Conservation (phyloP, 2,113 vertebrate genomes). For the Paramisgurnus dabryanus region DNA sequence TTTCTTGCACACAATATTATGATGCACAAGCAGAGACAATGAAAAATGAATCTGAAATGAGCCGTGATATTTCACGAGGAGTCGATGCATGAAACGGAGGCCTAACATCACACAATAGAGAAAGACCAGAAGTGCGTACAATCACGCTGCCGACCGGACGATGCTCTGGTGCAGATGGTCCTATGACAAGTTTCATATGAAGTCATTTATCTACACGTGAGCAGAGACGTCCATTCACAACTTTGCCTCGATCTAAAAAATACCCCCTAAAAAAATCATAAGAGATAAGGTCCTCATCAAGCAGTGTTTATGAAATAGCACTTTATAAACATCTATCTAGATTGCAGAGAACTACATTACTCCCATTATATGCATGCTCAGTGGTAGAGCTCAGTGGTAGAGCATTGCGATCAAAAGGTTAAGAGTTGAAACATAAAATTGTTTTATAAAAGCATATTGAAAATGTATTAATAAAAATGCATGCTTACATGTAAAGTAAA, state of each 20-base stretch:
- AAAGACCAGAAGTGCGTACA: constrained; percentile 40
- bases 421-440: no score
- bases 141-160: neutral
- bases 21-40: constrained; percentile 15
- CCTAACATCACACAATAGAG: constrained; percentile 57
- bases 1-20: constrained; percentile 25
- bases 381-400: no score
- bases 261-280: no score
- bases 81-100: constrained; percentile 72
- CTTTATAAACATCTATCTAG: no score
- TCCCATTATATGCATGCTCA: no score
- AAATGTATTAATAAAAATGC: no score
- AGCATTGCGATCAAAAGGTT: no score
- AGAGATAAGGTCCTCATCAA: no score
- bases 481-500: no score
- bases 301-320: no score
- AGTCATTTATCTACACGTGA: constrained; percentile 1
- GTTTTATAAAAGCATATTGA: no score
- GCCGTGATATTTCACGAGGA: constrained; percentile 67
- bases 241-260: neutral
- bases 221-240: neutral
- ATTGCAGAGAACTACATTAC: no score
- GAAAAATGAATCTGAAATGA: constrained; percentile 66
- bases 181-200: neutral
- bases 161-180: neutral